Percentiles rank a stretch among this genome's conserved stretches.
These are phyloP conservation scores for Agelas oroides DNA, from an alignment of 37 sponge, comb jelly and placozoan genomes.

Conservation along the genomic window DNA sequence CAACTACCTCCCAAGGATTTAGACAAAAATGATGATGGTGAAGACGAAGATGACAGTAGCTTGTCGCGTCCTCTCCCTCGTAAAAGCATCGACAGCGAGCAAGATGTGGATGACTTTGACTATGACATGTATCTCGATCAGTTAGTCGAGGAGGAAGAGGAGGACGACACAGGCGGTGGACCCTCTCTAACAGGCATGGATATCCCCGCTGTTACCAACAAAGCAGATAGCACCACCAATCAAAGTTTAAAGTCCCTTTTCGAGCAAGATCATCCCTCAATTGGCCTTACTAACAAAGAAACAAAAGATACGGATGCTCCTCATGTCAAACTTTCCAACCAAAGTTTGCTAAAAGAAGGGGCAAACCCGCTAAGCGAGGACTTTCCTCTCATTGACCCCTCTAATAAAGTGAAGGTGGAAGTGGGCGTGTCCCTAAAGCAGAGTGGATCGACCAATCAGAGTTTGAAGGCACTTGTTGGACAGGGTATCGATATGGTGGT, in stretches of 20 bases:
- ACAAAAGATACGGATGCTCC: not conserved
- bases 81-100: not conserved
- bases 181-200: not conserved
- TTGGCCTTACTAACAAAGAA: too few species aligned
- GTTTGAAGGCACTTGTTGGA: not conserved
- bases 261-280: too few species aligned
- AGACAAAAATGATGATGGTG: too few species aligned
- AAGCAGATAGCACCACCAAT: too few species aligned
- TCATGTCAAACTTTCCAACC: not conserved
- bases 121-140: conserved; percentile 73
- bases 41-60: too few species aligned
- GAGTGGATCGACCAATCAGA: not conserved
- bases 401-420: not conserved
- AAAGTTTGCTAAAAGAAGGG: not conserved
- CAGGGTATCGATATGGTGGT: not conserved
- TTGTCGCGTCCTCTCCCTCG: too few species aligned
- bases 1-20: too few species aligned
- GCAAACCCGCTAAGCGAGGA: conserved; percentile 52
- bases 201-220: too few species aligned
- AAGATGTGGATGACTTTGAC: conserved; percentile 31
- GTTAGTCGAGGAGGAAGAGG: conserved; percentile 63
- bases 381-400: conserved; percentile 57
- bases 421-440: not conserved
- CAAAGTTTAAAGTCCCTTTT: too few species aligned
- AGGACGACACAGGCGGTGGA: not conserved